Conservation (phyloP, 2,888 invertebrate genomes). For the Tenodera sinensis region DNA sequence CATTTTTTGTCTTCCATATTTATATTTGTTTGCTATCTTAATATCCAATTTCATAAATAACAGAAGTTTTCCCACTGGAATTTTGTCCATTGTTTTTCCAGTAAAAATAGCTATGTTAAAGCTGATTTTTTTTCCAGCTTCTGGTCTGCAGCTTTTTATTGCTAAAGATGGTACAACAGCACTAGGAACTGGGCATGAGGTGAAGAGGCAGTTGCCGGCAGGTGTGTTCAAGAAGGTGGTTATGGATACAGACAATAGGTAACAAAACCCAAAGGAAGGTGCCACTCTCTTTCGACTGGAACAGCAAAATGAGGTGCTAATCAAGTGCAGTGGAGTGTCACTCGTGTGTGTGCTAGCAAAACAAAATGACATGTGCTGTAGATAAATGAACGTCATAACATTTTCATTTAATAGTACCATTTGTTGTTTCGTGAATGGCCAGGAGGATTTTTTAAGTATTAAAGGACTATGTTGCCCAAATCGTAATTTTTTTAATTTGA, state of each 20-base stretch:
- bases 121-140: constrained; percentile 55
- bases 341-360: neutral
- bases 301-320: neutral
- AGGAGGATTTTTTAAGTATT: neutral
- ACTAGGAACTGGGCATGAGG: constrained; percentile 71
- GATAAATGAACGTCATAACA: neutral
- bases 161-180: constrained; percentile 87
- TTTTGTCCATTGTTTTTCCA: no score
- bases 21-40: no score
- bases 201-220: constrained; percentile 69
- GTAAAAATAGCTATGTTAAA: neutral
- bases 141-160: constrained; percentile 86
- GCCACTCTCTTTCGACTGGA: neutral
- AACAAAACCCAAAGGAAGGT: constrained; percentile 42
- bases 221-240: constrained; percentile 72
- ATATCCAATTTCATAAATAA: no score
- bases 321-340: neutral
- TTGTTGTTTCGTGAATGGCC: neutral
- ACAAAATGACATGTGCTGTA: neutral
- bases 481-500: neutral
- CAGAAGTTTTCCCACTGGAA: no score
- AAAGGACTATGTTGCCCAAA: neutral
- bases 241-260: constrained; percentile 68
- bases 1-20: no score
- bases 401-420: neutral